Evolutionary conservation across 1,140 invertebrate genomes (phyloP).

Genomic region (Panagrolaimus sp.): DNA sequence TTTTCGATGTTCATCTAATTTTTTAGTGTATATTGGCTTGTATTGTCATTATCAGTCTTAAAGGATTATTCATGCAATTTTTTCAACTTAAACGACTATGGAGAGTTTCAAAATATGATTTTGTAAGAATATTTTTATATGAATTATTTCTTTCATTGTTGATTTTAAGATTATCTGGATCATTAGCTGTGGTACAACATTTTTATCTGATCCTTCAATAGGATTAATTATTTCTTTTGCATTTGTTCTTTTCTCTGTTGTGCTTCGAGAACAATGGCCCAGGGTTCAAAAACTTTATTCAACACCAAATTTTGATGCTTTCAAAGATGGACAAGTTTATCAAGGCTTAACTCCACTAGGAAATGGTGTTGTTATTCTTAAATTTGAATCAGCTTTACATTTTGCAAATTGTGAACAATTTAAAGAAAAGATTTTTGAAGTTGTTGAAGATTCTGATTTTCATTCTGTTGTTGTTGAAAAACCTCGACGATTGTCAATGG

Average conservation of each 20-base stretch:
- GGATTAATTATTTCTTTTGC: conserved; percentile 62
- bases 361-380: conserved; percentile 22
- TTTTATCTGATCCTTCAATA: conserved; percentile 63
- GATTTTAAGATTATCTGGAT: conserved; percentile 62
- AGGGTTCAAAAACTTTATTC: conserved; percentile 16
- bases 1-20: conserved; percentile 13
- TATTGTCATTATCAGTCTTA: conserved; percentile 63
- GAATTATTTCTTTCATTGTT: not conserved
- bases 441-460: not conserved
- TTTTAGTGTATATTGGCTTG: conserved; percentile 42
- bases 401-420: conserved; percentile 44
- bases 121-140: conserved; percentile 46
- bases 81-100: conserved; percentile 59
- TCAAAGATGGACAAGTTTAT: conserved; percentile 19
- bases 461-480: conserved; percentile 5
- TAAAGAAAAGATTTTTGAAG: conserved; percentile 30
- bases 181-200: conserved; percentile 62
- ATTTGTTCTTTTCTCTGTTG: conserved; percentile 62
- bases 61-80: conserved; percentile 61
- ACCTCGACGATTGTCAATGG: not conserved
- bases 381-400: conserved; percentile 38
- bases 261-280: conserved; percentile 59
- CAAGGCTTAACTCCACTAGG: conserved; percentile 7
- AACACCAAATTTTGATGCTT: conserved; percentile 17
- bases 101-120: conserved; percentile 60